Base-by-base conservation (phyloP, 1,140 invertebrate genomes). In the Drosophila leontia region DNA sequence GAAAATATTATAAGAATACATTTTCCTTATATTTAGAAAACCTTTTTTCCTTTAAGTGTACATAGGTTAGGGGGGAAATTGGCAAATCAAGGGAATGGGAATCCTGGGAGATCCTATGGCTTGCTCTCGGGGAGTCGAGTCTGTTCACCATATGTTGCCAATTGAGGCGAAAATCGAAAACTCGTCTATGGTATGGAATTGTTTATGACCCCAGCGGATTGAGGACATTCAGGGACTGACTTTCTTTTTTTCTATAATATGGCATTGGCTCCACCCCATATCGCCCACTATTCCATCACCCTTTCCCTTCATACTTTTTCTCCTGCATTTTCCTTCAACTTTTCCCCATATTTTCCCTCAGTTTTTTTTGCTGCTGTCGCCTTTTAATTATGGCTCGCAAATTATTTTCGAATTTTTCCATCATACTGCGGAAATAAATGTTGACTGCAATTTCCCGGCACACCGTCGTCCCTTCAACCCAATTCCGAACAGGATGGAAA, bases 341-440 rank as follows among this genome's bases (percentile, higher is more conserved):
- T 76, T 77, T 76, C 29, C 48, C 64, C 75, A 76, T 61, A 53
- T 81, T 59, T 51, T 72, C 47, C 45, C 57, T 45, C n/a, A n/a
- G n/a, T 39, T 39, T 39, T 41, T 47, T 60, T 62, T 55, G 13
- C 74, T 65, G 60, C 76, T 88, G 84, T 83, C 84, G 68, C 74
- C 84, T 88, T 87, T 87, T 87, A 87, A 87, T 87, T 87, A 87
- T 87, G 84, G 80, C 77, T 87, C 80, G 80, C 84, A 87, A 87
- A 87, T 87, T 87, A 87, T 87, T 87, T 87, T 87, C 84, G 83
- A 87, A 87, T 88, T 87, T 84, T 87, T 87, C 84, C 84, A 87
- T 87, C 84, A 90, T 70, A 82, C 81, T 90, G 78, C 84, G 84
- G 84, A 87, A 87, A 87, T 87, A 88, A 87, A 84, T 87, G 85